phyloP scores from a whole-genome alignment of 2,113 vertebrate genomes.

The Lampris megalopsis region DNA sequence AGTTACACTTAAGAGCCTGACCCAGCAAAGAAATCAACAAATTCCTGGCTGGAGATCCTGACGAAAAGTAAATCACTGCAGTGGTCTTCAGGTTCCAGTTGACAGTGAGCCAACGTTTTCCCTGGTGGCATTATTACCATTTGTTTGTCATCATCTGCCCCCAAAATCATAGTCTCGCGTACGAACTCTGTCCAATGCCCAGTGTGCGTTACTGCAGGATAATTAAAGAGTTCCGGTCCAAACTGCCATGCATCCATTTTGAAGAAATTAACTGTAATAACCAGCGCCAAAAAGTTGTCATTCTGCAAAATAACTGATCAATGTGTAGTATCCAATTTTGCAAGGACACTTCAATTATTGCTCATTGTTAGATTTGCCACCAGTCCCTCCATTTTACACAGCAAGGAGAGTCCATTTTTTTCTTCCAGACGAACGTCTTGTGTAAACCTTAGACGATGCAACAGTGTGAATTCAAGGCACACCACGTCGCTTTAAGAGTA shows the following conservation, averaged over 20 bases:
- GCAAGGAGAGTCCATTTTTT: constrained; percentile 29
- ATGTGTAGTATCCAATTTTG: no score
- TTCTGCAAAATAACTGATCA: no score
- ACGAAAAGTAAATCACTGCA: constrained; percentile 73
- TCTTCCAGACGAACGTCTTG: constrained; percentile 2
- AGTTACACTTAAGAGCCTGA: constrained; percentile 59
- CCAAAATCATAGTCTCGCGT: constrained; percentile 7
- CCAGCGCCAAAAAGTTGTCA: no score
- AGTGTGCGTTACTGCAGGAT: neutral
- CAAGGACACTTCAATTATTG: no score
- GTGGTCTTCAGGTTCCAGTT: constrained; percentile 61
- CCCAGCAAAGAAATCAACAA: constrained; percentile 61
- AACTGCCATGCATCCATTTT: neutral
- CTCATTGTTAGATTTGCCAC: no score
- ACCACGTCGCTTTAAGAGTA: constrained; percentile 10
- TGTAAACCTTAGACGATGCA: constrained; percentile 6
- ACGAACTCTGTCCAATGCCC: neutral
- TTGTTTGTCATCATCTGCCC: constrained; percentile 30
- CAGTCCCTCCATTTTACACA: constrained; percentile 7
- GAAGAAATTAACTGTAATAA: no score
- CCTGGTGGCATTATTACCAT: constrained; percentile 53
- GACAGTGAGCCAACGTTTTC: constrained; percentile 47
- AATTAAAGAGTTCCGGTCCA: neutral
- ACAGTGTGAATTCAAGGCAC: constrained; percentile 45
- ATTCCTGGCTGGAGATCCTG: constrained; percentile 44